These are phyloP conservation scores for Vesta saturnalis DNA, from an alignment of 2,888 invertebrate species.

Conservation along the genomic window DNA sequence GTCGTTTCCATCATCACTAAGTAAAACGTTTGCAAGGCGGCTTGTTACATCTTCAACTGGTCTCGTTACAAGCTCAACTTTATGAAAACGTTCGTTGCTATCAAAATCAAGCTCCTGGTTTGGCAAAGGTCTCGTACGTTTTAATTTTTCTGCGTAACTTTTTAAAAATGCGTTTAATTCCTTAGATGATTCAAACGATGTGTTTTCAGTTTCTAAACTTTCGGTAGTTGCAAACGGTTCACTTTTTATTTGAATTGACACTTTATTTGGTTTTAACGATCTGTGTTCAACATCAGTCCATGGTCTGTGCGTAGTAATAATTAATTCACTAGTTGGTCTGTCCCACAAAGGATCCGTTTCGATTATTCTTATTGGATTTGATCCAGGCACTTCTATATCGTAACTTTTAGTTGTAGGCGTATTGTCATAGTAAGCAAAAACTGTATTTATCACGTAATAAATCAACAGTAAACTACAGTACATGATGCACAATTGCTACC, in stretches of 20 bases:
- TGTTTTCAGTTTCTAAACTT: constrained; percentile 39
- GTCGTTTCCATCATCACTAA: constrained; percentile 20
- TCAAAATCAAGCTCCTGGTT: constrained; percentile 10
- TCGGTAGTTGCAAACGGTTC: not conserved
- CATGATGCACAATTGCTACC: constrained; percentile 21
- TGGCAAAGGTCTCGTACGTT: constrained; percentile 30
- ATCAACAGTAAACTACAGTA: not conserved
- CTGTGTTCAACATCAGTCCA: constrained; percentile 61
- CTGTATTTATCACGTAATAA: not conserved
- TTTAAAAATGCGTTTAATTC: constrained; percentile 70
- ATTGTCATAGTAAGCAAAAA: constrained; percentile 13
- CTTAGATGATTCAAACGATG: constrained; percentile 63
- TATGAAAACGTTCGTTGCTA: constrained; percentile 27
- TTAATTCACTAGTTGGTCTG: not conserved
- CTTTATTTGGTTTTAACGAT: constrained; percentile 61
- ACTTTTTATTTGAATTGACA: constrained; percentile 51
- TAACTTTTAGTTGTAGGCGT: constrained; percentile 51
- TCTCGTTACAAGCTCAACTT: constrained; percentile 39
- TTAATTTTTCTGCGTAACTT: constrained; percentile 69
- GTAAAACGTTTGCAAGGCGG: constrained; percentile 22
- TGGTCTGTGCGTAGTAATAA: constrained; percentile 54
- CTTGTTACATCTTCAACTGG: constrained; percentile 22
- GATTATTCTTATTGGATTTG: constrained; percentile 67
- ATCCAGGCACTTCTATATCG: constrained; percentile 67
- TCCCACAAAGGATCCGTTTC: constrained; percentile 61